Evolutionary conservation across 2,113 vertebrate genomes (phyloP).

Genomic region (Thunnus maccoyii): DNA sequence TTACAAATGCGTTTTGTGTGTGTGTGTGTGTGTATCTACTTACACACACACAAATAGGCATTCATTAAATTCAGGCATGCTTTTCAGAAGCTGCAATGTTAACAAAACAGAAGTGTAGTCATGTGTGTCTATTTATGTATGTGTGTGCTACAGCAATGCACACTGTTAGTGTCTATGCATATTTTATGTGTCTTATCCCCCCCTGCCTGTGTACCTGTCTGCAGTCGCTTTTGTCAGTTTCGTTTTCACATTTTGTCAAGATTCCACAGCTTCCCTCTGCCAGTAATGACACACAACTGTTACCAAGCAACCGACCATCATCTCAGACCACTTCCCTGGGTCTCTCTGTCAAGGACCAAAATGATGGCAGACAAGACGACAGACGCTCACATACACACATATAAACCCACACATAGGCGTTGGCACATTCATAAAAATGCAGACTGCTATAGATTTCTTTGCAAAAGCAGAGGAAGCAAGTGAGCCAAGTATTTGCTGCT

Average conservation of each 20-base stretch:
- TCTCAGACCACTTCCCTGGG: slow-evolving; percentile 24
- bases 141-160: slow-evolving; percentile 33
- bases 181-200: slow-evolving; percentile 67
- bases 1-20: not conserved
- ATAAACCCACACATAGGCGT: not conserved
- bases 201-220: slow-evolving; percentile 35
- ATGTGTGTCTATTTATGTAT: slow-evolving; percentile 17
- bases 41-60: not conserved
- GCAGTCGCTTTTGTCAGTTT: slow-evolving; percentile 26
- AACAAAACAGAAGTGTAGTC: slow-evolving; percentile 29
- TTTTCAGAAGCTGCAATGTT: slow-evolving; percentile 13
- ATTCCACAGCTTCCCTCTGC: slow-evolving; percentile 46
- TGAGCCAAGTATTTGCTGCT: slow-evolving; percentile 30
- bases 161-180: slow-evolving; percentile 66
- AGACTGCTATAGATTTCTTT: slow-evolving; percentile 36
- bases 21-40: not conserved
- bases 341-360: slow-evolving; percentile 30
- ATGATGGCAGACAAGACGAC: slow-evolving; percentile 46
- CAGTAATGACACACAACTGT: slow-evolving; percentile 52
- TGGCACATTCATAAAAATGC: slow-evolving; percentile 2
- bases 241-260: slow-evolving; percentile 54
- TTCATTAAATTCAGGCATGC: not conserved
- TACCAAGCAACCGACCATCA: slow-evolving; percentile 66
- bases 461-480: slow-evolving; percentile 38
- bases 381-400: not conserved